Base-by-base conservation (phyloP, 2,888 invertebrate species). In the Operophtera brumata region DNA sequence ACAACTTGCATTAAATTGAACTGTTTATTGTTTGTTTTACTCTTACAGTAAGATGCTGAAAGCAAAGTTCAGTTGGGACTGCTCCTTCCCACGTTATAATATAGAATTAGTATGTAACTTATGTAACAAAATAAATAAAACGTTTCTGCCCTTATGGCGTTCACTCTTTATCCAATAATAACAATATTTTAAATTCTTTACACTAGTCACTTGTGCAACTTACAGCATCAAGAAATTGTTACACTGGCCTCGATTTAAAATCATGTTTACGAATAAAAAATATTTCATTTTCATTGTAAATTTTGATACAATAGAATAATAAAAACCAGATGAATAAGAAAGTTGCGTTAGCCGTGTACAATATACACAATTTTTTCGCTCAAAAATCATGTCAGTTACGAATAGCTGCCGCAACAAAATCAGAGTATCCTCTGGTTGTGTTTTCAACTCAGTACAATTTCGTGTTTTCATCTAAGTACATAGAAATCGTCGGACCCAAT, bases 81-180 rank as follows among this genome's bases (percentile, higher is more conserved):
- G 74, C 75, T 81, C 74, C 80, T 77, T 77, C 78, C 77, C 80
- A 74, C 74, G 71, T 78, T 77, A 80, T 84, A 70, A 85, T 83
- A 87, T 85, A 86, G 84, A 86, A 88, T 86, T 83, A 82, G 84
- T n/a, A n/a, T n/a, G n/a, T 88, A 81, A 80, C 84, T 85, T 83
- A 84, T n/a, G n/a, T 72, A 86, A 86, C 86, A 81, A 87, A 88
- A 89, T 87, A 88, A 89, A 89, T 86, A 87, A 84, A 82, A 81
- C 80, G 77, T 82, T 80, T 86, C 82, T 79, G 86, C 87, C 88
- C 77, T 75, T 75, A 64, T 74, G 85, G 86, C 85, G 73, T 56
- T 78, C 77, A 70, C 78, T 75, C 69, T 73, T 70, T 73, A 75
- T 73, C 73, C 76, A 79, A 83, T 78, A 79, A 77, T 70, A 75